Evolutionary conservation across 92 coral and sea anemone genomes (phyloP), one percentile per base, ranked within the genome.

Genomic region (Porites rus): DNA sequence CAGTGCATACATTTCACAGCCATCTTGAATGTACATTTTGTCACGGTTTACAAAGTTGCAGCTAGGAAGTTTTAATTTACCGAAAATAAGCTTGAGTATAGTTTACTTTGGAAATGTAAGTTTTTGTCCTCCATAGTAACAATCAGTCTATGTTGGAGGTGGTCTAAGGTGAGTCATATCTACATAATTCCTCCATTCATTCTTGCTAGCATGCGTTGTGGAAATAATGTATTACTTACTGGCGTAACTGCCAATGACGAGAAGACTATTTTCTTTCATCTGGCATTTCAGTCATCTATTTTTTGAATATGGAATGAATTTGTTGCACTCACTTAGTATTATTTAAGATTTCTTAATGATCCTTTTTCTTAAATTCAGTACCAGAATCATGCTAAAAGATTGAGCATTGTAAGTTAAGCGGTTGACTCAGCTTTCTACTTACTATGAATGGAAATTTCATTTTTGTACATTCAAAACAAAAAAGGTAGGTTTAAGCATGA

Each of bases 241-340:
- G 1, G 2, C 4, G 0, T 46, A n/a, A 66, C 22, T 13, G 17
- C 17, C 17, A 8, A 2, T 73, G 46, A 38, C 7, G 6, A 4
- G 5, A 38, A 38, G 46, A 38, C 46, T 38, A 4, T 50, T 31
- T 17, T 14, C 54, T 20, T 74, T 63, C 79, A 72, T 81, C 79
- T 83, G 72, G 87, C 87, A 83, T 83, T 83, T 72, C 79, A 72
- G 63, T 72, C 28, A n/a, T 22, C 20, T 20, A 31, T 73, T 38
- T 82, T 54, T 28, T 16, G 65, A 54, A 56, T 31, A 31, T 22
- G 50, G n/a, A 19, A 4, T 61, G 16, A 25, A 17, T 18, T 72
- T 72, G 7, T 38, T n/a, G 10, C 61, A 17, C 19, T 14, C 58
- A 38, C 46, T 3, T 38, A 38, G 7, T 51, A 6, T 20, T 22